Evolutionary conservation across 2,797 vertebrate genomes (phyloP).

Genomic region (Rhincodon typus): DNA sequence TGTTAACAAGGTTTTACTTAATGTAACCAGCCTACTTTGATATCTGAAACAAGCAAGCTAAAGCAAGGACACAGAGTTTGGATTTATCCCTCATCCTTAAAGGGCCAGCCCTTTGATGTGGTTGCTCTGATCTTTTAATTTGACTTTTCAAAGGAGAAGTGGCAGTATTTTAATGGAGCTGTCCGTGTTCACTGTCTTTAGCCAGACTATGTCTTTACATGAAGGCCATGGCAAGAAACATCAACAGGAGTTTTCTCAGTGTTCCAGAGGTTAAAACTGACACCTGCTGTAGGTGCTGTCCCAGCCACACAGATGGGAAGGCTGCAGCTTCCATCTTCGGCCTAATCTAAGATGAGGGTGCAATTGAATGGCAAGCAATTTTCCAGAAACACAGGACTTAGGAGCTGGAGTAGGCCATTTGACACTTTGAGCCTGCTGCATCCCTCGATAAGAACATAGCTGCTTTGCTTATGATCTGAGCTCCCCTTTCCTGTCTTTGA

Average conservation of each 20-base stretch:
- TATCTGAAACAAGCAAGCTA: conserved; percentile 18
- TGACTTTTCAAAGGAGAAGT: background rate
- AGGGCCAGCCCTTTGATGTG: conserved; percentile 25
- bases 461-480: too few species aligned
- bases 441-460: too few species aligned
- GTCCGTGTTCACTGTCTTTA: background rate
- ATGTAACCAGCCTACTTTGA: conserved; percentile 14
- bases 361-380: background rate
- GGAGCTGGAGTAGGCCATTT: too few species aligned
- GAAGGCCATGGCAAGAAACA: background rate
- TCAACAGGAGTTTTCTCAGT: background rate
- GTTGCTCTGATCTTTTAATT: conserved; percentile 28
- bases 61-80: background rate
- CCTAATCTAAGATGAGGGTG: background rate
- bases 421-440: too few species aligned
- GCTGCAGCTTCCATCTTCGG: too few species aligned
- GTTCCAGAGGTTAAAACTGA: background rate
- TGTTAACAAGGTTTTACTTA: background rate
- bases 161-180: background rate
- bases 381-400: too few species aligned
- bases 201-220: background rate
- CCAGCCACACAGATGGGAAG: background rate
- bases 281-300: too few species aligned
- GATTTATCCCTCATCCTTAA: background rate
- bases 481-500: too few species aligned